Evolutionary conservation across 2,888 invertebrate genomes (phyloP), one percentile per base, ranked within the genome.

Genomic region (Tipula helvola): DNA sequence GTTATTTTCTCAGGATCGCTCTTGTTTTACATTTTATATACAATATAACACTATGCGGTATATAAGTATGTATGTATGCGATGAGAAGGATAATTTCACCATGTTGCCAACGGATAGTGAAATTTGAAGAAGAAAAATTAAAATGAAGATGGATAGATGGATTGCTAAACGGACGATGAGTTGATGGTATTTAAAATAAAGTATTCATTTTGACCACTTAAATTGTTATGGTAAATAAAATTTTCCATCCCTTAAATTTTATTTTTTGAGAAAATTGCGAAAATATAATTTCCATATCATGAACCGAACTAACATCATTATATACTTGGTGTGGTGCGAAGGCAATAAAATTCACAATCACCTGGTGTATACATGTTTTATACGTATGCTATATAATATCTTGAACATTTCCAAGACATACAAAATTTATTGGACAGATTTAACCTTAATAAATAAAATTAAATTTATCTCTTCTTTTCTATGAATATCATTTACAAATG

Each of bases 91-190:
- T 71, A 28, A 28, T 71, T 71, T 71, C 28, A 16, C 52, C 52
- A 57, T 71, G 18, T 71, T 71, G 28, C 28, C 3, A 71, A 71
- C 28, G 71, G 71, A 71, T 71, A 71, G 18, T 71, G 71, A 28
- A 71, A 71, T 71, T 71, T 71, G 71, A 71, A 28, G 71, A 71
- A 28, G 71, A 71, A 71, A 71, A 71, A 71, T 71, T 71, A 28
- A 71, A 71, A 71, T 71, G 71, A 71, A 71, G 71, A 71, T 71
- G 71, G 71, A 71, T 71, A 71, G 71, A 71, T 71, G 71, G 71
- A 71, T 71, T 18, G 71, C 28, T 71, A 71, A 71, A 71, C 28
- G 71, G 71, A 71, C 71, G 71, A 71, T 71, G 71, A 71, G 71
- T 71, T 28, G 71, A 71, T 71, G 71, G 71, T 71, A 71, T 71